Evolutionary conservation across 2,888 invertebrate genomes (phyloP).

Genomic region (Atrina japonica): DNA sequence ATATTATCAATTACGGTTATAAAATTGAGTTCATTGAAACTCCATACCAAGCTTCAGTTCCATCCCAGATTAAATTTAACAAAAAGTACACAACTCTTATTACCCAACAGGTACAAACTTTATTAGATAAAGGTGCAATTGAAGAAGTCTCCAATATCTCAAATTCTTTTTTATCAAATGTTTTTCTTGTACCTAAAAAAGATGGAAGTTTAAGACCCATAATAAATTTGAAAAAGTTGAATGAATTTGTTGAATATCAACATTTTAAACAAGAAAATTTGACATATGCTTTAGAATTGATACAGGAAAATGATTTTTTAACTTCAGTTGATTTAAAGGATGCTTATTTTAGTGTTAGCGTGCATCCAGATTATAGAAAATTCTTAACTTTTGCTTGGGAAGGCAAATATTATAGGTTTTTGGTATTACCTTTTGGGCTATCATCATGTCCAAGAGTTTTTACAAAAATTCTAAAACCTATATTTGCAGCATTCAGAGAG

Average conservation of each 20-base stretch:
- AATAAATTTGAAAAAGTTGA: constrained; percentile 26
- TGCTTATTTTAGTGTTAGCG: constrained; percentile 40
- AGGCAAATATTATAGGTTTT: constrained; percentile 25
- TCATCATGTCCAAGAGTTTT: constrained; percentile 37
- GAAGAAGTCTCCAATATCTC: background rate
- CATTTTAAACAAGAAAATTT: constrained; percentile 39
- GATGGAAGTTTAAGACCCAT: constrained; percentile 29
- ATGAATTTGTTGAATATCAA: constrained; percentile 31
- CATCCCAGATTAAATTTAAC: constrained; percentile 20
- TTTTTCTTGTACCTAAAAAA: constrained; percentile 32
- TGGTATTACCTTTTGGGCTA: constrained; percentile 37
- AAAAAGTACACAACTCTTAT: background rate
- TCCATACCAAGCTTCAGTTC: constrained; percentile 2
- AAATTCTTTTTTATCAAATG: constrained; percentile 25
- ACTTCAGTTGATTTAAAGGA: constrained; percentile 31
- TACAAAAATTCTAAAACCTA: constrained; percentile 45
- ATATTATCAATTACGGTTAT: constrained; percentile 19
- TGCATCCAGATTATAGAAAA: constrained; percentile 24
- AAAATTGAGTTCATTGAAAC: constrained; percentile 28
- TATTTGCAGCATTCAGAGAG: constrained; percentile 38
- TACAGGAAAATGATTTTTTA: constrained; percentile 34
- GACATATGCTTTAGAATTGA: constrained; percentile 28
- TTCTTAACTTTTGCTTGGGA: constrained; percentile 35
- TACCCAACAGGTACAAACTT: constrained; percentile 8
- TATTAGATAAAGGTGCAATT: constrained; percentile 11